Base-by-base conservation (phyloP, 2,888 invertebrate species). In the Ganaspis brasiliensis region DNA sequence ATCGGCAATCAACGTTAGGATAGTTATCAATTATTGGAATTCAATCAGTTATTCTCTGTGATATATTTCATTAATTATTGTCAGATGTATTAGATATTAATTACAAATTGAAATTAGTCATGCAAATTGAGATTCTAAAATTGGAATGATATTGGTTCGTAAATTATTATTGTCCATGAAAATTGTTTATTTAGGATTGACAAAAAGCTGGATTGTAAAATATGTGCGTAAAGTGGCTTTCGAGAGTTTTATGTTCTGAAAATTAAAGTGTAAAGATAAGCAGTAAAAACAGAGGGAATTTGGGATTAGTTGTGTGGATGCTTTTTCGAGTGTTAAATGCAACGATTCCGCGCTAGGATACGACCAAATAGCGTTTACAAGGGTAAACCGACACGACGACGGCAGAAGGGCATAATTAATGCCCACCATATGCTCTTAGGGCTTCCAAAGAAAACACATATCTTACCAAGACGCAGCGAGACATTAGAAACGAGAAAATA, bases 381-480 rank as follows among this genome's bases (percentile, higher is more conserved):
- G 61, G 61, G 61, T 63, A 21, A 21, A 63, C 21, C 61, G 37
- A 35, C 16, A n/a, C 61, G 61, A 16, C 21, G 21, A 63, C 37
- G 37, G 37, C 37, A 37, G 61, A 37, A 19, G 19, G 37, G 19
- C 1, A 40, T 63, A 63, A 63, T 63, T 63, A 63, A 63, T 63
- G 61, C 16, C 35, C 35, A 10, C 61, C 61, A 61, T 37, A 37
- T 61, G 61, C 61, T 37, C 37, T 12, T 63, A 63, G 37, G 61
- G 37, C 37, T 63, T 63, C 21, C 19, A 37, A 63, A 63, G 59
- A 63, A 63, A 63, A 40, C 19, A 19, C 52, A 52, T 52, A 52
- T 52, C 52, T 52, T 19, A 52, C 52, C 52, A 52, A 16, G 9
- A 52, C 19, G 16, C 52, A 5, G 52, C 2, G 52, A 52, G 19